A percentile compares a stretch with the other conserved stretches of the same genome.
phyloP scores from a whole-genome alignment of 1,140 invertebrate genomes.

The Scylla paramamosain region DNA sequence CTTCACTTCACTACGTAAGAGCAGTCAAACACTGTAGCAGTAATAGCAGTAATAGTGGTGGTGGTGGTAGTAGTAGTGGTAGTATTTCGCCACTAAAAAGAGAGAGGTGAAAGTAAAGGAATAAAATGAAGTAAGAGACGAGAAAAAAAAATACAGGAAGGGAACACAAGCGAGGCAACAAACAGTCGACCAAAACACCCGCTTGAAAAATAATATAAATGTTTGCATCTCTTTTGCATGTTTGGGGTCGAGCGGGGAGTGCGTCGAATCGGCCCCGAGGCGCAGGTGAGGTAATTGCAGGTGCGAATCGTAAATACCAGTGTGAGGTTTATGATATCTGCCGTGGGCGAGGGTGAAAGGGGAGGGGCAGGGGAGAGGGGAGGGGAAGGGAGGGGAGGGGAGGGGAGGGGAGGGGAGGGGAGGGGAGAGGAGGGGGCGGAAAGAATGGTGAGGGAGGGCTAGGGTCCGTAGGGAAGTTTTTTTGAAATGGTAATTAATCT shows the following conservation, averaged over 20 bases:
- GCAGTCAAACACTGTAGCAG: no score
- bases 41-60: no score
- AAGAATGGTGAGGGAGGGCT: neutral
- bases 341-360: neutral
- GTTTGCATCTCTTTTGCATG: slow-evolving; percentile 1
- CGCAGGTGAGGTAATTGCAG: neutral
- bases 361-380: neutral
- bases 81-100: no score
- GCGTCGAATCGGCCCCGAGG: neutral
- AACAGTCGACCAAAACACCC: neutral
- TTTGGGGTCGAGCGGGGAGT: neutral
- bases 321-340: slow-evolving; percentile 23
- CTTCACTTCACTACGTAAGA: no score
- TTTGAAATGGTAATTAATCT: neutral
- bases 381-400: neutral
- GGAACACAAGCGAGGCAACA: neutral
- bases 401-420: neutral
- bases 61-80: no score
- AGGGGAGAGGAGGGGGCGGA: neutral
- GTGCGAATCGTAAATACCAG: slow-evolving; percentile 11
- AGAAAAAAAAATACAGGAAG: neutral
- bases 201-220: neutral
- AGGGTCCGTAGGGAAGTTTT: neutral
- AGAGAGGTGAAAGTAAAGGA: no score
- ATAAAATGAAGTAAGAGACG: neutral